phyloP scores from a whole-genome alignment of 2,888 invertebrate species.

The Lasioglossum malachurum region DNA sequence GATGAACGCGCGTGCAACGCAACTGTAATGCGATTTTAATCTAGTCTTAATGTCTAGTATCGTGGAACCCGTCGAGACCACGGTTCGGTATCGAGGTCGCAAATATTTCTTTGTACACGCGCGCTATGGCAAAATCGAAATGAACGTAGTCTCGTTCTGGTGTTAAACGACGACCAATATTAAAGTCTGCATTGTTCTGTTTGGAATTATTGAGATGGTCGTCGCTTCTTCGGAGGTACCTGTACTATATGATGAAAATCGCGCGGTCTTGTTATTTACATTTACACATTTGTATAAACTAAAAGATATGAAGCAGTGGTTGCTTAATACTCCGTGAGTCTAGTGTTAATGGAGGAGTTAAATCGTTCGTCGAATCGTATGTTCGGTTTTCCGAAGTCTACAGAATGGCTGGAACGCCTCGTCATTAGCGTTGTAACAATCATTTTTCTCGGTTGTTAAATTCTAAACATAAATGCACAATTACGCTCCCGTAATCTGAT shows the following conservation, averaged over 20 bases:
- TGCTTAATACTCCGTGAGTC: neutral
- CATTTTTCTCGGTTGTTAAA: neutral
- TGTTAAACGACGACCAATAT: neutral
- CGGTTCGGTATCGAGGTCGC: neutral
- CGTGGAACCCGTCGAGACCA: neutral
- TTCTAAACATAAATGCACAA: neutral
- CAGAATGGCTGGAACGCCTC: neutral
- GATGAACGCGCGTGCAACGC: neutral
- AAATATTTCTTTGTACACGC: neutral
- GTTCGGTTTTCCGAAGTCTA: neutral
- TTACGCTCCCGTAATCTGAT: conserved; percentile 1
- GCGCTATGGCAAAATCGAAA: neutral
- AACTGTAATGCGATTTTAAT: neutral
- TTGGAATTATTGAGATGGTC: neutral
- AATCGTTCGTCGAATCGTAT: neutral
- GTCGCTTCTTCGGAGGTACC: neutral
- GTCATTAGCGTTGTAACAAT: neutral
- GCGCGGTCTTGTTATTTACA: neutral
- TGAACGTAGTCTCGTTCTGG: neutral
- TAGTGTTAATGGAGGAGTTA: neutral
- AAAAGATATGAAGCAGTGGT: neutral
- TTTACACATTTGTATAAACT: neutral
- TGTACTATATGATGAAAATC: neutral
- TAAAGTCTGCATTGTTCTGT: neutral
- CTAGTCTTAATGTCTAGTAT: neutral